A percentile compares a stretch with the other conserved stretches of the same genome.
Evolutionary conservation across 1,140 invertebrate genomes (phyloP).

Genomic region (Drosophila parvula): DNA sequence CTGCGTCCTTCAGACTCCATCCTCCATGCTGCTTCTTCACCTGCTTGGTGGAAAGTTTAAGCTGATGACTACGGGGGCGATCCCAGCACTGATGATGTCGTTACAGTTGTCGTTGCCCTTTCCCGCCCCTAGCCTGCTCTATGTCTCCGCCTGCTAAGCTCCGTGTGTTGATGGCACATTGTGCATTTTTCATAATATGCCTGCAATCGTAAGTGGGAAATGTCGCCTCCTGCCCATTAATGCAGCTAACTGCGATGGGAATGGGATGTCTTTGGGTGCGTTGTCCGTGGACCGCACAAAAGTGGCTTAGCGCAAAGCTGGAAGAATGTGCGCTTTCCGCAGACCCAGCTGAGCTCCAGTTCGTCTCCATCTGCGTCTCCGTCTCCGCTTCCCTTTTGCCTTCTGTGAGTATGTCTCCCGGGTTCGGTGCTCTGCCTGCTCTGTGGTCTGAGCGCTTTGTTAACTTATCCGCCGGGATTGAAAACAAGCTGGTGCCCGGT

Average conservation of each 20-base stretch:
- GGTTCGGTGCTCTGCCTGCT: conserved; percentile 10
- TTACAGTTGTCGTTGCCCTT: conserved; percentile 43
- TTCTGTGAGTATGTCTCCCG: conserved; percentile 1
- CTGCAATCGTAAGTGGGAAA: conserved; percentile 61
- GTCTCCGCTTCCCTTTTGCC: not conserved
- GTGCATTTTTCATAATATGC: conserved; percentile 76
- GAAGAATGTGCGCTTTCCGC: conserved; percentile 21
- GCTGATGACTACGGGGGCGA: conserved; percentile 55
- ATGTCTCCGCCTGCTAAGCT: conserved; percentile 15
- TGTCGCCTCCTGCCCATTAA: conserved; percentile 50
- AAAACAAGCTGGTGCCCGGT: conserved; percentile 45
- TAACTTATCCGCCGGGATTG: conserved; percentile 60
- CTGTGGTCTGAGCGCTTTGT: conserved; percentile 47
- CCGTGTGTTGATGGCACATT: conserved; percentile 68
- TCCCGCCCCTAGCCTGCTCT: not conserved
- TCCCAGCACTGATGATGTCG: conserved; percentile 45
- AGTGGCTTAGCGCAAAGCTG: conserved; percentile 57
- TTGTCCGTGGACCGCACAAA: conserved; percentile 44
- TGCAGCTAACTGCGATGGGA: conserved; percentile 28
- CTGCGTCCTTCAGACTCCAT: not conserved
- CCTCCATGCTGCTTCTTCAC: not conserved
- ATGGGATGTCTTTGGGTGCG: conserved; percentile 24
- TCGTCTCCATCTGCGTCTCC: not conserved
- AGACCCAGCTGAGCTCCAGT: conserved; percentile 20
- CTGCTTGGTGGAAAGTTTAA: conserved; percentile 54